phyloP scores from a whole-genome alignment of 2,888 invertebrate species.

The Dryocosmus kuriphilus region DNA sequence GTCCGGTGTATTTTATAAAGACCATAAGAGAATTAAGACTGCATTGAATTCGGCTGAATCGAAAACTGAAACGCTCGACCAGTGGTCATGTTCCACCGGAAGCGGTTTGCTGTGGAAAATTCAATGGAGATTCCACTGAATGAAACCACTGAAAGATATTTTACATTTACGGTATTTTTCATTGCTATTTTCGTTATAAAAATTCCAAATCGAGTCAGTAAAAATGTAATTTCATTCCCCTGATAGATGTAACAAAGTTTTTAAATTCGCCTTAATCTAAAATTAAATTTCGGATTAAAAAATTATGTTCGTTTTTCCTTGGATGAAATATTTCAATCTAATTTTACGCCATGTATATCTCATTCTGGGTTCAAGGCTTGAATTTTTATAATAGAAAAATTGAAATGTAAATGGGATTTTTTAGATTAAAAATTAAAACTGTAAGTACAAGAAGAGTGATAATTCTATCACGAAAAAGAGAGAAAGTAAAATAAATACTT shows the following conservation, averaged over 20 bases:
- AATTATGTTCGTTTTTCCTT: not conserved
- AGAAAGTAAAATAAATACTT: not conserved
- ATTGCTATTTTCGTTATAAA: not conserved
- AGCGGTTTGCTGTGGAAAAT: not conserved
- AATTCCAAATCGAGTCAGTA: not conserved
- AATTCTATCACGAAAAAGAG: not conserved
- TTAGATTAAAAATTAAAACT: not conserved
- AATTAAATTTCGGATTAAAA: not conserved
- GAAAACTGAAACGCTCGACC: conserved; percentile 3
- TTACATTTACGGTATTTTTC: not conserved
- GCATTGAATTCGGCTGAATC: not conserved
- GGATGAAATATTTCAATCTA: too few relatives aligned
- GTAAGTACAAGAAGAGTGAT: not conserved
- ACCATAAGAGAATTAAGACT: conserved; percentile 4
- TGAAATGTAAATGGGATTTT: not conserved
- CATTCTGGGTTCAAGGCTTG: too few relatives aligned
- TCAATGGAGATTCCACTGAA: not conserved
- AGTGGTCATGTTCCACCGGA: not conserved
- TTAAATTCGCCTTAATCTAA: not conserved
- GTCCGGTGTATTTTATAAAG: too few relatives aligned
- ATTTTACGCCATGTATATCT: too few relatives aligned
- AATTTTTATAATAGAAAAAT: not conserved
- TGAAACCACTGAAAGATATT: conserved; percentile 11
- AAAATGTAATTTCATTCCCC: not conserved
- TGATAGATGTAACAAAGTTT: not conserved